Base-by-base conservation (phyloP, 1,140 invertebrate genomes). In the Gryon sp. region DNA sequence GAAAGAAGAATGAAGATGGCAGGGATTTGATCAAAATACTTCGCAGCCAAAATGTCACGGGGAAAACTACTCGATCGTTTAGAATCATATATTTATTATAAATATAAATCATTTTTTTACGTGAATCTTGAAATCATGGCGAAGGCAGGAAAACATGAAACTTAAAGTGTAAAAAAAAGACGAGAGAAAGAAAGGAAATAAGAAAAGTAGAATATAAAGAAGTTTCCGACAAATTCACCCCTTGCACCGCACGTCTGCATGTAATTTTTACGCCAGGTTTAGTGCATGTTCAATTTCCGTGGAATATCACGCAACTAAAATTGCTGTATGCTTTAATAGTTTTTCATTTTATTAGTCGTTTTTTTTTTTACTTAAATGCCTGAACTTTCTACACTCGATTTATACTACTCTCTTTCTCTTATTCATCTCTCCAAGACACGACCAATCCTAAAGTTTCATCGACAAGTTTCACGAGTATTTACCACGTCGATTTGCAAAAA, bases 371-470 rank as follows among this genome's bases (percentile, higher is more conserved):
- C 59, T 69, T 66, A 11, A 24, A 45, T 34, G 48, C 50, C 59
- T 36, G 41, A 68, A 79, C 74, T 80, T 72, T 73, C 43, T 79
- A 79, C 69, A 79, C 63, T 65, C 43, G 34, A 65, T 48, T 46
- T 52, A 20, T 78, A 73, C 76, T 73, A 79, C 76, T 70, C 70
- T 75, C 70, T 75, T 69, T 59, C 18, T 50, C 41, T 50, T 34
- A 62, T 66, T 62, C 57, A 66, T 57, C 59, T 46, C 41, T 40
- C 30, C 34, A 48, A 68, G 36, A 63, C 45, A 36, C 55, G 28
- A 70, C 60, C 63, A 63, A 48, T 72, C 59, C 43, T 26, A 7
- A 66, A 77, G 48, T 70, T 70, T 72, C 50, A 59, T 60, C 72
- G 48, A 62, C 57, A 55, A 62, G 38, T 72, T 62, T 72, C 15